Conservation (phyloP, 2,888 invertebrate genomes). For the Euplexia lucipara region DNA sequence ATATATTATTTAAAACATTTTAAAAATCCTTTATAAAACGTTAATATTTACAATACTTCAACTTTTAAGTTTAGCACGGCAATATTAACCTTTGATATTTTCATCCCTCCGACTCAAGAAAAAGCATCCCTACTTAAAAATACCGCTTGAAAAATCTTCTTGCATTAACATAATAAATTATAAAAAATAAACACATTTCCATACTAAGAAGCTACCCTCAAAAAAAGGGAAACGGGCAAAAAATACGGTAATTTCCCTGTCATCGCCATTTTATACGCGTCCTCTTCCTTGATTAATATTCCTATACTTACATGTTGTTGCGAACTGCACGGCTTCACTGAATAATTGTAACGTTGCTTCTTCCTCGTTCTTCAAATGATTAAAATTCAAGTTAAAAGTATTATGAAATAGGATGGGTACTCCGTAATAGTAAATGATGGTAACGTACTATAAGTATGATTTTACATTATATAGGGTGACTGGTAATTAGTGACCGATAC, state of each 20-base stretch:
- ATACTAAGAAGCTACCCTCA: background rate
- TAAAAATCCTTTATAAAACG: too few species aligned
- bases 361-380: background rate
- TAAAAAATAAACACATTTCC: slow-evolving; percentile 20
- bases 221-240: slow-evolving; percentile 17
- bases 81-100: background rate
- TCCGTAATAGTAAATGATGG: too few species aligned
- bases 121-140: slow-evolving; percentile 1
- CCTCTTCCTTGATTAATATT: slow-evolving; percentile 43
- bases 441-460: too few species aligned
- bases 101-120: background rate
- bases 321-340: background rate
- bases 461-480: too few species aligned
- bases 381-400: slow-evolving; percentile 1
- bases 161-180: slow-evolving; percentile 37
- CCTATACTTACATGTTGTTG: slow-evolving; percentile 7
- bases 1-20: too few species aligned
- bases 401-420: too few species aligned
- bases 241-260: slow-evolving; percentile 21
- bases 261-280: slow-evolving; percentile 21
- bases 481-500: too few species aligned
- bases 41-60: too few species aligned
- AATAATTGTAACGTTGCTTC: slow-evolving; percentile 14
- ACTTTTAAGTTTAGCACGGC: too few species aligned
- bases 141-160: slow-evolving; percentile 21